These are phyloP conservation scores for Eidolon dupreanum DNA, from an alignment of 2,797 vertebrate genomes.

Conservation along the genomic window DNA sequence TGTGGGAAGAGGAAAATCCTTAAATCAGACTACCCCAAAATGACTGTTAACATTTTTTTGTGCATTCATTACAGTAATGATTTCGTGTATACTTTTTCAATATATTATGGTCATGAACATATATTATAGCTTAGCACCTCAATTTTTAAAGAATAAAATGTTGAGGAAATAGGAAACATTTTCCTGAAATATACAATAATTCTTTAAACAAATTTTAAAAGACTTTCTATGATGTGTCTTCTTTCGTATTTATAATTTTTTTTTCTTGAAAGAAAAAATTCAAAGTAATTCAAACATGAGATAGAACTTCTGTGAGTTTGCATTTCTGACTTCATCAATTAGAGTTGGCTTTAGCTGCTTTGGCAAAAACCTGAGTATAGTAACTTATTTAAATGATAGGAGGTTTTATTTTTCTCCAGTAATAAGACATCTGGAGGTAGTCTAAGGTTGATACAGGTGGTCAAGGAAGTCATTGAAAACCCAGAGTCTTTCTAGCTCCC, in stretches of 20 bases:
- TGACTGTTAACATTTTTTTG: not conserved
- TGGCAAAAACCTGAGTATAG: not conserved
- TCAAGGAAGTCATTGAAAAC: not conserved
- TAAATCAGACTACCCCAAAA: not conserved
- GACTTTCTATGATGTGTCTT: not conserved
- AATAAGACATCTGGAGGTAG: not conserved
- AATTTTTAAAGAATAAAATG: not conserved
- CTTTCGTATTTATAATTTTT: not conserved
- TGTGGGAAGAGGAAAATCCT: not conserved
- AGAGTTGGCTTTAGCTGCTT: not conserved
- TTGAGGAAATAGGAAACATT: not conserved
- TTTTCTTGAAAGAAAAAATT: not conserved
- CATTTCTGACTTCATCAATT: not conserved
- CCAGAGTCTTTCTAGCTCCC: not conserved
- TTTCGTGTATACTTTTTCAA: not conserved
- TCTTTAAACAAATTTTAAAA: not conserved
- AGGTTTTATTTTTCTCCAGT: not conserved
- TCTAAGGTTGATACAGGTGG: not conserved
- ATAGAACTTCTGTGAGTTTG: not conserved
- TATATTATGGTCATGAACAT: not conserved
- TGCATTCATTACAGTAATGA: not conserved
- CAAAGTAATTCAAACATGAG: constrained; percentile 3
- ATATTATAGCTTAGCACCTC: not conserved
- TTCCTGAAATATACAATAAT: not conserved
- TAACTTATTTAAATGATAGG: not conserved